Percentiles rank a stretch among this genome's conserved stretches.
Evolutionary conservation across 1,140 invertebrate genomes (phyloP).

Genomic region (Idris sp.): DNA sequence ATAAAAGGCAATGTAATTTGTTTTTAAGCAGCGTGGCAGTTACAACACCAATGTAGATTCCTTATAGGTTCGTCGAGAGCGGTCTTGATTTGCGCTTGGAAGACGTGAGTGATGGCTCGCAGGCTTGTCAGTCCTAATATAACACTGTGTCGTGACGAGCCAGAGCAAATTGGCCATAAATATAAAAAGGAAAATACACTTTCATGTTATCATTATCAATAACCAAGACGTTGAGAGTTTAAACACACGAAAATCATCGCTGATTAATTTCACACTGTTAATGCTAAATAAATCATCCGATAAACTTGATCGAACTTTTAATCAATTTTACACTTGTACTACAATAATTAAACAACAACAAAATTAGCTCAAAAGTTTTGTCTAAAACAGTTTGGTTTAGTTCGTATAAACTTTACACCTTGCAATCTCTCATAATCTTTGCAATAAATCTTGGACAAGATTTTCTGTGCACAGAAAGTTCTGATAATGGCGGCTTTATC

Average conservation of each 20-base stretch:
- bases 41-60: slow-evolving; percentile 47
- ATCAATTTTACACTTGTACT: background rate
- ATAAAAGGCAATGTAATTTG: slow-evolving; percentile 41
- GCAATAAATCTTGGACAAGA: no score
- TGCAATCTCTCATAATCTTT: slow-evolving; percentile 5
- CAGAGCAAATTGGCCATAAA: slow-evolving; percentile 55
- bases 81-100: slow-evolving; percentile 56
- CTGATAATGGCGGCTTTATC: slow-evolving; percentile 48
- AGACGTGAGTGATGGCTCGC: slow-evolving; percentile 60
- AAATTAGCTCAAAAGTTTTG: no score
- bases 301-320: no score
- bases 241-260: no score
- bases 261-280: no score
- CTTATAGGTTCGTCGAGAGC: slow-evolving; percentile 44
- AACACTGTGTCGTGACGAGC: slow-evolving; percentile 58
- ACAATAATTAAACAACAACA: no score
- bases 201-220: slow-evolving; percentile 58
- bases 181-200: slow-evolving; percentile 55
- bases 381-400: background rate
- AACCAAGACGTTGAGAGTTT: slow-evolving; percentile 20
- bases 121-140: slow-evolving; percentile 58
- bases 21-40: slow-evolving; percentile 54
- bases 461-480: no score
- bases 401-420: slow-evolving; percentile 1
- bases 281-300: no score